Conservation (phyloP, 2,113 vertebrate species). For the Penelope pileata region DNA sequence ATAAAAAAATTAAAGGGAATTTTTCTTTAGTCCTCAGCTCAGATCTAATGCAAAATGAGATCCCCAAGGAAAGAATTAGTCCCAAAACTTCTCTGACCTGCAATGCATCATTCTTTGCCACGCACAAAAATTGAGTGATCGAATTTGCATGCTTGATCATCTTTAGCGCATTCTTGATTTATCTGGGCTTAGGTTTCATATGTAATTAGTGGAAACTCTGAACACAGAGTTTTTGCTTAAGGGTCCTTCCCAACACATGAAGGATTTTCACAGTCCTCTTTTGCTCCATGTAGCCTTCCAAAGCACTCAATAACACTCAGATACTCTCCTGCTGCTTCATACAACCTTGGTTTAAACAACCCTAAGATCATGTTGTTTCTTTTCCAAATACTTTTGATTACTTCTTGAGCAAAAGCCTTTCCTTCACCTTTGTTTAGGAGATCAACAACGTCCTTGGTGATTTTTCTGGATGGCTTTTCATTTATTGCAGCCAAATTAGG, state of each 20-base stretch:
- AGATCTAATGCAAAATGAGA: not conserved
- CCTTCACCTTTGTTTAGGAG: not conserved
- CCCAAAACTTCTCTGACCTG: not conserved
- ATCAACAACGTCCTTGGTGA: not conserved
- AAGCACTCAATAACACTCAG: not conserved
- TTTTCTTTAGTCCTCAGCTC: not conserved
- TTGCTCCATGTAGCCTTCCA: not conserved
- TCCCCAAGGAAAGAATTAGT: not conserved
- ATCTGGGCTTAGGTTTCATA: not conserved
- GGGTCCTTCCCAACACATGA: not conserved
- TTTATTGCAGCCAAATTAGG: not conserved
- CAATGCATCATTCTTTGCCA: not conserved
- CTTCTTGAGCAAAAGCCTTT: not conserved
- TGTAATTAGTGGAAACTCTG: not conserved
- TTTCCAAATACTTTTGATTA: not conserved
- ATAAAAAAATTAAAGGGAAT: not conserved
- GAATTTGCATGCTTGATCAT: not conserved
- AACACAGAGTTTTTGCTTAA: not conserved
- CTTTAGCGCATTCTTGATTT: not conserved
- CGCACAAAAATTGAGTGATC: not conserved
- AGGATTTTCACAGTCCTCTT: not conserved
- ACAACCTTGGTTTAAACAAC: not conserved
- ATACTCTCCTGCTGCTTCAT: not conserved
- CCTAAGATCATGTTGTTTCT: not conserved
- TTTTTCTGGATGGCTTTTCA: not conserved